phyloP scores from a whole-genome alignment of 2,113 vertebrate genomes.

The Xenopus tropicalis region UCB_Xtro_10.0 CM004446.2:146664001-146664500 shows the following conservation, averaged over 20 bases:
- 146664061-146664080: slow-evolving; percentile 39
- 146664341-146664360: slow-evolving; percentile 48
- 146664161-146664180: neutral
- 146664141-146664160: slow-evolving; percentile 36
- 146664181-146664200: neutral
- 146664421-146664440: slow-evolving; percentile 48
- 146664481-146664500: slow-evolving; percentile 47
- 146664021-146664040: slow-evolving; percentile 33
- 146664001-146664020: neutral
- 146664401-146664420: slow-evolving; percentile 56
- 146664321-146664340: slow-evolving; percentile 39
- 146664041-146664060: slow-evolving; percentile 41
- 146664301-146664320: slow-evolving; percentile 44
- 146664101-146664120: slow-evolving; percentile 46
- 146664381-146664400: slow-evolving; percentile 50
- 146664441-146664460: slow-evolving; percentile 50
- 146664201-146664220: slow-evolving; percentile 7
- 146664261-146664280: neutral
- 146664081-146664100: slow-evolving; percentile 43
- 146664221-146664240: slow-evolving; percentile 29
- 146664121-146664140: slow-evolving; percentile 47
- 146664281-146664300: slow-evolving; percentile 33
- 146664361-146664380: slow-evolving; percentile 45
- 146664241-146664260: slow-evolving; percentile 12
- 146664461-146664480: slow-evolving; percentile 46